Base-by-base conservation (phyloP, 1,140 invertebrate genomes). In the Wasmannia auropunctata region DNA sequence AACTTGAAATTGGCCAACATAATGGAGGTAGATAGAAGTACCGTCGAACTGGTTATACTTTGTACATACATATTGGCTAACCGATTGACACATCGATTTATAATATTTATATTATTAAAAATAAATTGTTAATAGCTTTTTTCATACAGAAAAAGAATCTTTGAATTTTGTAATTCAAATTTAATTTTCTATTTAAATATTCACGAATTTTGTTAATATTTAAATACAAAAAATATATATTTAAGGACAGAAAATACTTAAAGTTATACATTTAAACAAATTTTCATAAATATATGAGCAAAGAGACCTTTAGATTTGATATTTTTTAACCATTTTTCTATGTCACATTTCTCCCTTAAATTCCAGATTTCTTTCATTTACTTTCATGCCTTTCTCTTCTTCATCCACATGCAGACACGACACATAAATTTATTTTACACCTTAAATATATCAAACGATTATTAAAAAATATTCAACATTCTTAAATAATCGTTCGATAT, bases 1-100 rank as follows among this genome's bases (percentile, higher is more conserved):
- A 89, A 89, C 25, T 46, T 84, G 56, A 88, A 88, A 88, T 88
- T 81, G 46, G 46, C 70, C 14, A 74, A 87, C 28, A 8, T 5
- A 10, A 67, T 74, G 25, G 54, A 87, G n/a, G 0, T 37, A 54
- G 34, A 25, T 46, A 25, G 8, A 58, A 28, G 58, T 16, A 74
- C 3, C n/a, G 19, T 14, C 37, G 19, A n/a, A n/a, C n/a, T n/a
- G n/a, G n/a, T n/a, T n/a, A n/a, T n/a, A n/a, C n/a, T n/a, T n/a
- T n/a, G n/a, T n/a, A n/a, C n/a, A n/a, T n/a, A n/a, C n/a, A n/a
- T n/a, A n/a, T n/a, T n/a, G n/a, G n/a, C n/a, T n/a, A n/a, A n/a
- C n/a, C n/a, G n/a, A n/a, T n/a, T n/a, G n/a, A n/a, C n/a, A n/a
- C n/a, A n/a, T n/a, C n/a, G n/a, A n/a, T n/a, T n/a, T n/a, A n/a